Conservation (phyloP, 2,113 vertebrate species). For the Camelus dromedarius region DNA sequence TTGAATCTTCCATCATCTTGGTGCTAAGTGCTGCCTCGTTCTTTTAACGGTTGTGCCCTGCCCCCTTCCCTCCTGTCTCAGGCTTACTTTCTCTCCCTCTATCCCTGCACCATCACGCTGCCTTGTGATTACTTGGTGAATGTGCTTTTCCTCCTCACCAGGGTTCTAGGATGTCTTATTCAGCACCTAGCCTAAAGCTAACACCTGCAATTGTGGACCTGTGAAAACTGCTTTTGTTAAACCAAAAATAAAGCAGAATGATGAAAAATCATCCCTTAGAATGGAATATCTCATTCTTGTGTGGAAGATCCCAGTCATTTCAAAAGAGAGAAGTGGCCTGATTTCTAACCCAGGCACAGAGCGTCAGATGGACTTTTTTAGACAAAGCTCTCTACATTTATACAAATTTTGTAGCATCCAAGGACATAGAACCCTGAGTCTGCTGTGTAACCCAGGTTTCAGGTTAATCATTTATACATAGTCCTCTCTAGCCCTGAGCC, state of each 20-base stretch:
- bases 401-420: neutral
- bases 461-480: neutral
- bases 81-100: neutral
- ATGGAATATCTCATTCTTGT: neutral
- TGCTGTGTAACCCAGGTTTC: neutral
- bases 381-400: neutral
- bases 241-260: neutral
- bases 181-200: neutral
- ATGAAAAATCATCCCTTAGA: neutral
- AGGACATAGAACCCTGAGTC: neutral
- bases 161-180: neutral
- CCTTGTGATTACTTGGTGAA: neutral
- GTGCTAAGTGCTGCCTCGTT: too few species aligned
- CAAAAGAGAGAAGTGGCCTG: neutral
- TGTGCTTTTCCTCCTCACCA: neutral
- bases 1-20: too few species aligned
- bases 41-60: too few species aligned
- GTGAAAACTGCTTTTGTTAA: neutral
- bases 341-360: neutral
- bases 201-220: neutral
- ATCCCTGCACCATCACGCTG: neutral
- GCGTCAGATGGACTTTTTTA: neutral
- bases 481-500: neutral
- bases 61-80: too few species aligned
- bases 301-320: neutral